These are phyloP conservation scores for Fopius arisanus DNA, from an alignment of 1,140 invertebrate genomes.

Conservation along the genomic window DNA sequence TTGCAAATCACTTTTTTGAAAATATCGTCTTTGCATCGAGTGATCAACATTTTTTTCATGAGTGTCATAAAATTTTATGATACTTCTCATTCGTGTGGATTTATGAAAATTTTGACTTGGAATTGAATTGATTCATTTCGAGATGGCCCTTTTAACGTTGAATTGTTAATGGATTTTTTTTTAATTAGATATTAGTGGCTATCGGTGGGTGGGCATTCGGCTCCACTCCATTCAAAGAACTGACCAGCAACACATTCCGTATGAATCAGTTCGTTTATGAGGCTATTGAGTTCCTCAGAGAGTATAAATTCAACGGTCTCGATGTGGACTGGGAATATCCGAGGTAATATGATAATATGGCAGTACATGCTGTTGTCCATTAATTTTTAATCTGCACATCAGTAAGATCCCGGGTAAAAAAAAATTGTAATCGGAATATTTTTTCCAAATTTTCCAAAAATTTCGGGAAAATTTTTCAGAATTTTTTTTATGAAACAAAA, in stretches of 20 bases:
- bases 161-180: conserved; percentile 6
- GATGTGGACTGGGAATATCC: conserved; percentile 98
- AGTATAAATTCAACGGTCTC: conserved; percentile 93
- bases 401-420: background rate
- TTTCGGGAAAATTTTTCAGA: no score
- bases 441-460: no score
- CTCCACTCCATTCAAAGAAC: conserved; percentile 90
- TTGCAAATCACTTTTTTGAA: background rate
- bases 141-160: conserved; percentile 16
- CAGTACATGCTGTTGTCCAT: conserved; percentile 2
- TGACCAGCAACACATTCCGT: conserved; percentile 88
- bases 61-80: no score
- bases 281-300: conserved; percentile 89
- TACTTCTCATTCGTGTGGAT: background rate
- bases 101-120: background rate
- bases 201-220: conserved; percentile 96
- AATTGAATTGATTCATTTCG: conserved; percentile 8
- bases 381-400: background rate
- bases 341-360: conserved; percentile 69
- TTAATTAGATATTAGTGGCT: conserved; percentile 79
- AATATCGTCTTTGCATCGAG: background rate
- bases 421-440: no score
- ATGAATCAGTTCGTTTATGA: conserved; percentile 97
- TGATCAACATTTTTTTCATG: no score
- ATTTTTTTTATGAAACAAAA: no score